phyloP scores from a whole-genome alignment of 2,888 invertebrate species.

The Lepeophtheirus nordmannii region DNA sequence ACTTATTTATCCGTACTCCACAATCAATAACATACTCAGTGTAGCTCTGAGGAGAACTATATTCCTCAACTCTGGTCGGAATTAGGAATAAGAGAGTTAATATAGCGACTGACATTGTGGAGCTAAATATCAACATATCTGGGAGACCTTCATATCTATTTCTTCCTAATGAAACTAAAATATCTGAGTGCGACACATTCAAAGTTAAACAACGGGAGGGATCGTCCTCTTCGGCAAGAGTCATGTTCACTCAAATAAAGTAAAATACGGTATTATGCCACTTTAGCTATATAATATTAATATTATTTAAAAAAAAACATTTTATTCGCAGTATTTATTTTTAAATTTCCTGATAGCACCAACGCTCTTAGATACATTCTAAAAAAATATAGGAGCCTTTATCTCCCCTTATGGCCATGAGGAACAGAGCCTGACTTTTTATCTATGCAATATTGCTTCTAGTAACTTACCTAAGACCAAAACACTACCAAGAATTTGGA shows the following conservation, averaged over 20 bases:
- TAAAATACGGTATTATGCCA: no score
- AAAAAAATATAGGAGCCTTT: no score
- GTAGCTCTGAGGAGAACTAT: background rate
- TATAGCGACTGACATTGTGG: background rate
- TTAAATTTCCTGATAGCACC: constrained; percentile 16
- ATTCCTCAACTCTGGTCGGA: background rate
- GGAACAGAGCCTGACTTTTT: no score
- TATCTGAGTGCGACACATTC: background rate
- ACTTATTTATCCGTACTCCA: background rate
- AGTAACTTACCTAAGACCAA: no score
- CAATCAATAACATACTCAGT: no score
- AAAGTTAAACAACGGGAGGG: background rate
- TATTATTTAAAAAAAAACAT: background rate
- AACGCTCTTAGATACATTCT: no score
- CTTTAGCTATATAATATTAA: no score
- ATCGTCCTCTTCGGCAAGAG: background rate
- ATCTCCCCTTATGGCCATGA: no score
- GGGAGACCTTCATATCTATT: background rate
- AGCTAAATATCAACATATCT: background rate
- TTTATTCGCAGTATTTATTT: constrained; percentile 2
- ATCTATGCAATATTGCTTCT: no score
- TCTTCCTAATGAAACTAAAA: background rate
- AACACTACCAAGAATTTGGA: no score
- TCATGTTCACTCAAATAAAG: no score
- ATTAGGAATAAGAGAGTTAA: background rate